Evolutionary conservation across 2,888 invertebrate genomes (phyloP).

Genomic region (Leucophora obtusa): DNA sequence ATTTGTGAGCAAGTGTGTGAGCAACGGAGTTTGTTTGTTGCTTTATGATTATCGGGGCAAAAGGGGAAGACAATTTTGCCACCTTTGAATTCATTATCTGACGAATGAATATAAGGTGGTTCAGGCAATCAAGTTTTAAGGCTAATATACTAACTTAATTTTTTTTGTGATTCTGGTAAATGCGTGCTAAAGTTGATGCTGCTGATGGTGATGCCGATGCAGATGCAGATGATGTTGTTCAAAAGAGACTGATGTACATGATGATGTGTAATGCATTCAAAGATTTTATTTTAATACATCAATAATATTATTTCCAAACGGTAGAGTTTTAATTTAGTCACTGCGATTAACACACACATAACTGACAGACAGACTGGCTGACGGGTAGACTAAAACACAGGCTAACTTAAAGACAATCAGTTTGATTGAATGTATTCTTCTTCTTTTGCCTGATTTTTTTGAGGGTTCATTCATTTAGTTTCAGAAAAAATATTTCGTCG

Average conservation of each 20-base stretch:
- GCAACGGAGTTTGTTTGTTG: constrained; percentile 26
- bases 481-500: constrained; percentile 67
- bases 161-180: background rate
- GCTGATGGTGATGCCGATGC: constrained; percentile 12
- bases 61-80: constrained; percentile 42
- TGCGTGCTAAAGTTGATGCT: constrained; percentile 30
- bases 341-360: constrained; percentile 14
- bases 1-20: constrained; percentile 2
- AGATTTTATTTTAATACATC: constrained; percentile 1
- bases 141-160: constrained; percentile 26
- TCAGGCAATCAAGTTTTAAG: constrained; percentile 29
- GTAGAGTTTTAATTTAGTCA: constrained; percentile 44
- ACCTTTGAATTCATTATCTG: constrained; percentile 55
- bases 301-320: constrained; percentile 27
- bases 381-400: constrained; percentile 4
- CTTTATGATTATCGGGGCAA: background rate
- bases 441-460: constrained; percentile 25
- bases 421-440: constrained; percentile 35
- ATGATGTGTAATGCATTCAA: constrained; percentile 2
- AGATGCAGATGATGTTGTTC: constrained; percentile 29
- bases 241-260: background rate
- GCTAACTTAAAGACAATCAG: constrained; percentile 23
- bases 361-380: constrained; percentile 5
- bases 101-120: constrained; percentile 21
- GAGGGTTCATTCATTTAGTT: constrained; percentile 20